Percentiles rank a stretch among this genome's conserved stretches.
Evolutionary conservation across 2,113 vertebrate species (phyloP).

Genomic region (Gopherus evgoodei): DNA sequence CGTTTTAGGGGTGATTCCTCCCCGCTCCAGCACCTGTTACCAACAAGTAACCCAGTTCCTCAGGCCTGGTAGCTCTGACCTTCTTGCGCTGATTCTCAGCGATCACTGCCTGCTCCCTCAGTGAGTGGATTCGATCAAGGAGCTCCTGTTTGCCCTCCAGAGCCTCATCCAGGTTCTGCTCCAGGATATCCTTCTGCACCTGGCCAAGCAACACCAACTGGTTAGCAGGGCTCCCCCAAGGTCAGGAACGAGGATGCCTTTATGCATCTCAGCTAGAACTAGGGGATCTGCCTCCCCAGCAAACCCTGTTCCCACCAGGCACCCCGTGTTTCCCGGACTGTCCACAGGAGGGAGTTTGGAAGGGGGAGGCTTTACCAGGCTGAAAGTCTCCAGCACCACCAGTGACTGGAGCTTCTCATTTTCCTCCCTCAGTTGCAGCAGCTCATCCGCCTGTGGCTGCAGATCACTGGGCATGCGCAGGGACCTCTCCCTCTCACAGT

Average conservation of each 20-base stretch:
- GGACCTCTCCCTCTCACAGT: conserved; percentile 78
- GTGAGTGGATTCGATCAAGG: conserved; percentile 78
- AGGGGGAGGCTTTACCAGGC: conserved; percentile 67
- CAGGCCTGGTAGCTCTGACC: conserved; percentile 53
- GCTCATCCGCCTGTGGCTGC: conserved; percentile 37
- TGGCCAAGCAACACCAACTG: neutral
- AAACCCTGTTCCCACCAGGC: neutral
- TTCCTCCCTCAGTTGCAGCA: conserved; percentile 81
- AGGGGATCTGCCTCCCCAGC: too few species aligned
- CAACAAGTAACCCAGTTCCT: neutral
- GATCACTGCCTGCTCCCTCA: conserved; percentile 75
- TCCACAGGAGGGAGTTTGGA: neutral
- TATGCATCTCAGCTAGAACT: neutral
- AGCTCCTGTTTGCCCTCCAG: conserved; percentile 81
- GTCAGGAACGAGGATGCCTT: accelerated
- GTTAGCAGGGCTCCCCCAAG: accelerated
- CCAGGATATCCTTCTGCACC: conserved; percentile 83
- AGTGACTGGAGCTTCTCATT: conserved; percentile 74
- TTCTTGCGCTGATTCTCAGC: conserved; percentile 77
- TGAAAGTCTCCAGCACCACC: conserved; percentile 77
- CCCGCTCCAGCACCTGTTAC: neutral
- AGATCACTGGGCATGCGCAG: conserved; percentile 10
- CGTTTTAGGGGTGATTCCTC: neutral
- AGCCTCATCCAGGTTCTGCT: conserved; percentile 84
- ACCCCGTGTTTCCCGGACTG: accelerated